These are phyloP conservation scores for Peromyscus melanophrys DNA, from an alignment of 2,797 vertebrate genomes.

Conservation along the genomic window DNA sequence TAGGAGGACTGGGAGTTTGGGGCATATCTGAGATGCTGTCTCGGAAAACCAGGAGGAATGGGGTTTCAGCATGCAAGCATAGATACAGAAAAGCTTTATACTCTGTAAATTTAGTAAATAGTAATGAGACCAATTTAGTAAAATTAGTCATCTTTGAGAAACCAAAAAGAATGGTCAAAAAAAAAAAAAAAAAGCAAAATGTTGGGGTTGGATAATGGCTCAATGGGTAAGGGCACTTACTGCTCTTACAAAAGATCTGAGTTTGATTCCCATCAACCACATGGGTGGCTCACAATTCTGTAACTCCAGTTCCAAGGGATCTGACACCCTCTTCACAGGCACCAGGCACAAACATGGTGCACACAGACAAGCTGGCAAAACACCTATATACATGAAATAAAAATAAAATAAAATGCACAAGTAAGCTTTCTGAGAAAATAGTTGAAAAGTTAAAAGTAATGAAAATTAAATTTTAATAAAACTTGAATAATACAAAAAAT, in stretches of 20 bases:
- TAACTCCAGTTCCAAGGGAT: not conserved
- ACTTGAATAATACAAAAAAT: not conserved
- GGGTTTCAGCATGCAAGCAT: conserved; percentile 31
- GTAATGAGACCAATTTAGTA: not conserved
- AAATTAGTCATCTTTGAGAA: not conserved
- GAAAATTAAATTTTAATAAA: conserved; percentile 28
- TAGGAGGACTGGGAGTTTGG: not conserved
- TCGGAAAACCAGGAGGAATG: conserved; percentile 8
- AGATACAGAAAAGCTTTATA: not conserved
- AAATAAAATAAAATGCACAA: not conserved
- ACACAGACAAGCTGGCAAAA: not conserved
- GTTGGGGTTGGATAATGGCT: not conserved
- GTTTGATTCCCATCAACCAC: not conserved
- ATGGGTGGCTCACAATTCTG: not conserved
- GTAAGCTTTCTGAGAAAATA: not conserved
- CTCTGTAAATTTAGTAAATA: not conserved
- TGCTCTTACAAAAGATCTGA: not conserved
- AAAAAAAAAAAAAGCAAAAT: not conserved
- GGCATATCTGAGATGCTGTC: not conserved
- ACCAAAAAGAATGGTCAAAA: not conserved
- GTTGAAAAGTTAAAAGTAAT: not conserved
- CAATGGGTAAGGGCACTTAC: not conserved
- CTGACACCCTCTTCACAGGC: not conserved
- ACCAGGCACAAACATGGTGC: not conserved
- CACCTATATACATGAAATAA: not conserved